phyloP scores from a whole-genome alignment of 92 coral and sea anemone species.

The Phenganax marumi region DNA sequence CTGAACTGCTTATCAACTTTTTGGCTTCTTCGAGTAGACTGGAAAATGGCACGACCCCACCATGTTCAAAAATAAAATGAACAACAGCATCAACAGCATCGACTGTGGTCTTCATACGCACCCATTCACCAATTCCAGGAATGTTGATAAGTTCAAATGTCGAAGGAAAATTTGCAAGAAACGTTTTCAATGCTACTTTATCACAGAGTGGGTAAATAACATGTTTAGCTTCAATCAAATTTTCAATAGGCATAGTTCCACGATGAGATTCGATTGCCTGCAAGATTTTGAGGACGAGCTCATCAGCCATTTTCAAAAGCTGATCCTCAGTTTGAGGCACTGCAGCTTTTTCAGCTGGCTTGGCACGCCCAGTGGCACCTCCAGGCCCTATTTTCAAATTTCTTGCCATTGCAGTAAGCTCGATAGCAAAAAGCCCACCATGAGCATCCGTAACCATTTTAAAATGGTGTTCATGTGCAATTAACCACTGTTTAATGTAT shows the following conservation, averaged over 20 bases:
- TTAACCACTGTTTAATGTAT: conserved; percentile 11
- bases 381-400: not conserved
- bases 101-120: not conserved
- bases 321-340: not conserved
- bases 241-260: not conserved
- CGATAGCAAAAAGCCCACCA: conserved; percentile 15
- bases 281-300: not conserved
- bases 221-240: not conserved
- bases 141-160: conserved; percentile 2
- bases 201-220: not conserved
- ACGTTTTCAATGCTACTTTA: not conserved
- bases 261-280: not conserved
- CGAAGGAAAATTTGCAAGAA: conserved; percentile 10
- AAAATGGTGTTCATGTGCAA: conserved; percentile 1
- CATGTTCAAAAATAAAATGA: conserved; percentile 16
- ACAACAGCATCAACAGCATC: not conserved
- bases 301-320: not conserved
- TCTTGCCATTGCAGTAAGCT: not conserved
- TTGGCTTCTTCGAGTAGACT: conserved; percentile 3
- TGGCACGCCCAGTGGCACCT: not conserved
- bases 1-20: not conserved
- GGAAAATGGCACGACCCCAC: conserved; percentile 19
- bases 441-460: not conserved
- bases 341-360: not conserved
- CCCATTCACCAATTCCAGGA: not conserved